Base-by-base conservation (phyloP, 2,888 invertebrate genomes). In the Apodemia zela region DNA sequence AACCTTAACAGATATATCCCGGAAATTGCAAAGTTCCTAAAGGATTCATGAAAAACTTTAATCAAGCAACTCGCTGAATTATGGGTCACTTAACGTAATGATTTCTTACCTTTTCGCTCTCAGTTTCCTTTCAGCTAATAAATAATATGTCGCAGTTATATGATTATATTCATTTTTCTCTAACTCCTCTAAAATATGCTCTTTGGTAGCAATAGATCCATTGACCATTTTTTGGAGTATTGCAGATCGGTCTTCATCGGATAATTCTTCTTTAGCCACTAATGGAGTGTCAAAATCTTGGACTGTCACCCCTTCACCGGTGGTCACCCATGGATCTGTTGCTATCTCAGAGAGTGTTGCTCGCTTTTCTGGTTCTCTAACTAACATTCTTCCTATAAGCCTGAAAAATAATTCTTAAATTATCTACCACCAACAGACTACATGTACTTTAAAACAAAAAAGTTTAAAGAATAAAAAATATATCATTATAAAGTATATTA, bases 121-220 rank as follows among this genome's bases (percentile, higher is more conserved):
- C 57, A 99, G 92, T 82, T 98, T 97, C 70, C 98, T 93, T 88
- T 99, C 99, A 15, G 98, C 99, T 73, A 99, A 91, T 73, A 99
- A 93, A 89, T 97, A 99, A 89, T 99, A 99, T 21, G 99, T 99
- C 59, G 99, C 99, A 38, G 99, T 99, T 77, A 99, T 96, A 86
- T 99, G 98, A 91, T 98, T 98, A 89, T 99, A 99, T 80, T 98
- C 98, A 89, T 99, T 97, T 80, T 96, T 96, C 80, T 98, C 98
- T 77, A 99, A 91, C 64, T 98, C 96, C 95, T 97, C 96, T 74
- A 97, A 87, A 72, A 99, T 98, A 81, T 98, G 96, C 80, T 99
- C 98, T 87, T 98, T 97, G 63, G 96, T 94, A 63, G 98, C 98
- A 68, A 99, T 98, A 75, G 96, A 95, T 64, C 99, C 99, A 79